Base-by-base conservation (phyloP, 1,140 invertebrate genomes). In the Sinella curviseta region DNA sequence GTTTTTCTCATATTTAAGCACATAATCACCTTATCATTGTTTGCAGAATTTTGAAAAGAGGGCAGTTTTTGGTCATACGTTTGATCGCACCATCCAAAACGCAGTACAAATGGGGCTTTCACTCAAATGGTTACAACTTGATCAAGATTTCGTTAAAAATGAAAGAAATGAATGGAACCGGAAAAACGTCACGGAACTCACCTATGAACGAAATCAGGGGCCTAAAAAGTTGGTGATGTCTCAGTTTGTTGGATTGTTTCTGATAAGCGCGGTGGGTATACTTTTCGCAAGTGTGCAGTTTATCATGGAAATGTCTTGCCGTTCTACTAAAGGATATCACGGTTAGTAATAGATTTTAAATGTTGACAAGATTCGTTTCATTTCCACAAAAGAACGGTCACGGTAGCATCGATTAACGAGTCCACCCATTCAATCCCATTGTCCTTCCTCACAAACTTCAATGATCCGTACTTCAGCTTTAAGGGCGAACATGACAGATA, bases 41-140 rank as follows among this genome's bases (percentile, higher is more conserved):
- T n/a, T 74, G 2, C 16, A 75, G 74, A 30, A 8, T 20, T 75
- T 31, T 26, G 35, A 75, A 26, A 36, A 26, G 24, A n/a, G 74
- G 28, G 74, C 74, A 75, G 39, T 75, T 39, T 75, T 75, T 26
- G n/a, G 35, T 8, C 36, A 28, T 20, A 14, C 8, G 1, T 39
- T 75, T 4, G 74, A 75, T 48, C 1, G 34, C 8, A 39, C 74
- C 36, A 75, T 75, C 2, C 24, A 54, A 30, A 26, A 12, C 24
- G 74, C 74, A 26, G n/a, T 75, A 16, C 36, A 36, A 48, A 75
- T 75, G 74, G 74, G 74, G 14, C 74, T 75, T 12, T 14, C 24
- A 2, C 8, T 48, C 3, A 75, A 75, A 48, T 75, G 74, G 74
- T 26, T 75, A 39, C 3, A 39, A 17, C 3, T 75, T 2, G 74